Conservation (phyloP, 2,888 invertebrate species). For the Psococerastis gibbosa region DNA sequence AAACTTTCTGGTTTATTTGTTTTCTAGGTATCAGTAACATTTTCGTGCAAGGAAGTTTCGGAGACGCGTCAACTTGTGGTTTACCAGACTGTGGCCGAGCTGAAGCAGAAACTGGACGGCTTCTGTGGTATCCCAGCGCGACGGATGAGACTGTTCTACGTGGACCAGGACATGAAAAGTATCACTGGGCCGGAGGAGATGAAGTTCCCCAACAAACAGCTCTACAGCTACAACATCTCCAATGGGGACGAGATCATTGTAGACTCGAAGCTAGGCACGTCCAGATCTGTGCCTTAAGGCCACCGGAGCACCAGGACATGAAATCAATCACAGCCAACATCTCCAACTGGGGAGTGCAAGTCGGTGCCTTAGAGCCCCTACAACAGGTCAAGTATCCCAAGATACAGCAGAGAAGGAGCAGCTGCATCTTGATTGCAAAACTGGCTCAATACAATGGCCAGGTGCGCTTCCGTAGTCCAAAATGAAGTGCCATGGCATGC, state of each 20-base stretch:
- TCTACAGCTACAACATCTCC: constrained; percentile 78
- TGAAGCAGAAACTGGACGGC: constrained; percentile 60
- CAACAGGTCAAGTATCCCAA: no score
- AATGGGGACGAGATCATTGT: constrained; percentile 83
- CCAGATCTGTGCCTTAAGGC: constrained; percentile 6
- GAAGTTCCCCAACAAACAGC: constrained; percentile 70
- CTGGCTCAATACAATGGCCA: no score
- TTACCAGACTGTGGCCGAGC: constrained; percentile 43
- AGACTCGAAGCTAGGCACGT: constrained; percentile 40
- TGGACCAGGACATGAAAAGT: constrained; percentile 47
- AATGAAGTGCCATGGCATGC: no score
- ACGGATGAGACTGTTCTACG: constrained; percentile 76
- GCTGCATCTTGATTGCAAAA: no score
- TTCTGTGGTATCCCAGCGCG: constrained; percentile 63
- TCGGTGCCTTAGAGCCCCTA: no score
- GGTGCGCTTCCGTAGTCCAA: no score
- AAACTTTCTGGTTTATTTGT: no score
- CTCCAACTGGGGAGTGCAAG: no score
- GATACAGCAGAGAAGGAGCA: no score
- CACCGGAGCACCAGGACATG: no score
- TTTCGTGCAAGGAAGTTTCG: constrained; percentile 30
- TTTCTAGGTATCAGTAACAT: constrained; percentile 48
- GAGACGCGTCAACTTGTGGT: constrained; percentile 46
- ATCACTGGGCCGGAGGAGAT: constrained; percentile 65
- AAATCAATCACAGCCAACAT: no score